Evolutionary conservation across 2,888 invertebrate genomes (phyloP).

Genomic region (Augochlorella aurata): DNA sequence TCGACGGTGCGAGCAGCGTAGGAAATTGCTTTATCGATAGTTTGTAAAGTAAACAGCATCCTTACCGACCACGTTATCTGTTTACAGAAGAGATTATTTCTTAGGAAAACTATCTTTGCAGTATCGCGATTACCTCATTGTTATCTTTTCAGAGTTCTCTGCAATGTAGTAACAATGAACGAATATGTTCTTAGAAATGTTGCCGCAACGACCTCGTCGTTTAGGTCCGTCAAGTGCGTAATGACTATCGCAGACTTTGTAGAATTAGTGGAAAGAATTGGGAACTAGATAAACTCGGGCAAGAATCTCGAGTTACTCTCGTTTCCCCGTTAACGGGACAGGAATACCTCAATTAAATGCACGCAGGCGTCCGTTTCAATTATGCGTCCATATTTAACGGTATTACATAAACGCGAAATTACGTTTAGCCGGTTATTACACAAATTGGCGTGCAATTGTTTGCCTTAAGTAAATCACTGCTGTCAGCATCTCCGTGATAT

Average conservation of each 20-base stretch:
- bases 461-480: neutral
- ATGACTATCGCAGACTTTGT: too few relatives aligned
- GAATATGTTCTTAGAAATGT: neutral
- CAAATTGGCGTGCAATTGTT: constrained; percentile 1
- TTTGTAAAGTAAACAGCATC: neutral
- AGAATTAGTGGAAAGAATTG: too few relatives aligned
- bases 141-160: neutral
- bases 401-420: neutral
- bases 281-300: too few relatives aligned
- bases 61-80: neutral
- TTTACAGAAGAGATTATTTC: neutral
- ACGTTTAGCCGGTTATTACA: neutral
- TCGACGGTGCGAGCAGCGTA: neutral
- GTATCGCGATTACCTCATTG: neutral
- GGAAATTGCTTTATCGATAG: neutral
- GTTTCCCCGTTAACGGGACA: too few relatives aligned
- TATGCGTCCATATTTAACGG: neutral
- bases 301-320: too few relatives aligned
- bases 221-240: neutral
- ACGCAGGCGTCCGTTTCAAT: neutral
- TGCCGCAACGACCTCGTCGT: neutral
- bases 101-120: neutral
- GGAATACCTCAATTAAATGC: neutral
- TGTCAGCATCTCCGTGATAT: neutral
- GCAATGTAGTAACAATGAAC: neutral